Base-by-base conservation (phyloP, 2,888 invertebrate genomes). In the Cepaea hortensis region DNA sequence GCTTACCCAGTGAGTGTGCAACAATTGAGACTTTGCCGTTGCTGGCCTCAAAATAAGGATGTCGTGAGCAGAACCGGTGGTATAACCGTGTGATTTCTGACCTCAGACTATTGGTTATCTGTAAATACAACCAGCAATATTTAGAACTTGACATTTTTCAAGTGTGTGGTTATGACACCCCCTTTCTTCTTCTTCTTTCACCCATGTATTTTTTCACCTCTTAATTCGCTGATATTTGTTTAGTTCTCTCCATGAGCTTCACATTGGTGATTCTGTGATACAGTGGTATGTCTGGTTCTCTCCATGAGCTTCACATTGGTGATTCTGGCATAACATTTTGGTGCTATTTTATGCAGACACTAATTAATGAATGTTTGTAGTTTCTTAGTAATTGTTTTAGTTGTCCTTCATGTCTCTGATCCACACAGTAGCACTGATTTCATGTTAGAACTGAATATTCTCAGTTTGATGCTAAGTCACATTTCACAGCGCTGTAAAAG, bases 21-120 rank as follows among this genome's bases (percentile, higher is more conserved):
- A 96, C 95, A 68, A 96, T 95, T 62, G 96, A 96, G 84, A 96
- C 96, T 93, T 96, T 96, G 68, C 96, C 96, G 80, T 95, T 95
- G 90, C 94, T 94, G 55, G 94, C 93, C 91, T 95, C 95, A 95
- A 96, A 96, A 90, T 95, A 95, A 7, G 96, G 96, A 94, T 96
- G 96, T 88, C 96, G 95, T 89, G 95, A 95, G 88, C 96, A 95
- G 92, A 96, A 90, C 82, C 88, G 84, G 15, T 86, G 95, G 93
- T 96, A 96, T 72, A 96, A 94, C 82, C 96, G 94, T 92, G 96
- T 96, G 89, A 96, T 93, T 92, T 96, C 96, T 85, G 94, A 94
- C 87, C 96, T 95, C 85, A 96, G 94, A 77, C 96, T 96, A 86
- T 95, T 95, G 88, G 96, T 95, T 73, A 96, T 95, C 95, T 96